Conservation (phyloP, 1,140 invertebrate genomes). For the Pogonomyrmex californicus region DNA sequence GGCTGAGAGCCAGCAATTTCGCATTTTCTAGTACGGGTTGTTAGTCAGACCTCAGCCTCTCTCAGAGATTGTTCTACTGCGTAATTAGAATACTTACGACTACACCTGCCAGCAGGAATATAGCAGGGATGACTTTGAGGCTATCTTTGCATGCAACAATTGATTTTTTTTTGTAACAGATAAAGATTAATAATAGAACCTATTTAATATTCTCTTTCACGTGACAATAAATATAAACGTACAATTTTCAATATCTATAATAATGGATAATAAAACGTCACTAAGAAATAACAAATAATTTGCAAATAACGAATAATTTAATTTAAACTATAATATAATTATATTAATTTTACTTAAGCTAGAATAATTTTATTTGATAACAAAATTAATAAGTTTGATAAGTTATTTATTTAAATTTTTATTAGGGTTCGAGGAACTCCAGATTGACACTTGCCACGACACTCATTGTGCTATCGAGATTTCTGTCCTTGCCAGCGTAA, state of each 20-base stretch:
- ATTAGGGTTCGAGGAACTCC: neutral
- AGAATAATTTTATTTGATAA: no score
- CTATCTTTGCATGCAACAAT: neutral
- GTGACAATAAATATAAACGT: neutral
- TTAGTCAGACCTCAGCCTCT: slow-evolving; percentile 10
- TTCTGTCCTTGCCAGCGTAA: slow-evolving; percentile 18
- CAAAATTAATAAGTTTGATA: no score
- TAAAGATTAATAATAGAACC: slow-evolving; percentile 7
- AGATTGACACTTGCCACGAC: neutral
- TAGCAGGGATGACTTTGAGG: neutral
- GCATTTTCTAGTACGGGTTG: slow-evolving; percentile 46
- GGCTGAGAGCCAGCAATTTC: slow-evolving; percentile 54
- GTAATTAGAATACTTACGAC: slow-evolving; percentile 37
- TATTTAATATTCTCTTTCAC: neutral
- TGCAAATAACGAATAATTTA: neutral
- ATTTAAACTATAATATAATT: no score
- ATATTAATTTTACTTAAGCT: no score
- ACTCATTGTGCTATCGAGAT: slow-evolving; percentile 19
- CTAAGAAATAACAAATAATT: neutral
- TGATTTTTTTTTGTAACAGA: neutral
- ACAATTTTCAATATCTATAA: neutral
- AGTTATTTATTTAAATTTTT: no score
- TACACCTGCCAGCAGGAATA: neutral
- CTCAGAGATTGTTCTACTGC: slow-evolving; percentile 10
- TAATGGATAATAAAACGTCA: neutral